Evolutionary conservation across 2,797 vertebrate genomes (phyloP).

Genomic region (Spinus pinus): DNA sequence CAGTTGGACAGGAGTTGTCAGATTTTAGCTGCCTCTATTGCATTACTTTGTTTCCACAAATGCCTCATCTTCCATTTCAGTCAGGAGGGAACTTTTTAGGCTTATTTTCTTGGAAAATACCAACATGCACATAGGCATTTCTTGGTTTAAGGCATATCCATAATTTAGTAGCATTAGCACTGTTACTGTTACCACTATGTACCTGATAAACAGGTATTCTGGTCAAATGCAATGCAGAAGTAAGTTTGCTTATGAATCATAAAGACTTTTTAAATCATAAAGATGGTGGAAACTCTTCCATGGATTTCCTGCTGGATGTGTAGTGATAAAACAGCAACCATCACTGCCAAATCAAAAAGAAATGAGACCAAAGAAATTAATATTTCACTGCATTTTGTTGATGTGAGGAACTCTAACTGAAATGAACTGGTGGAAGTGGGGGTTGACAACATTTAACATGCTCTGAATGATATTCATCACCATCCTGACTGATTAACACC

Average conservation of each 20-base stretch:
- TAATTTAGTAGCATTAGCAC: neutral
- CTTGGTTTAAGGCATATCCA: neutral
- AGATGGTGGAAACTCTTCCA: neutral
- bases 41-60: neutral
- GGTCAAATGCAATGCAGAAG: rapidly evolving
- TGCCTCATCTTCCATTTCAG: neutral
- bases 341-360: neutral
- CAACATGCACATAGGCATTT: neutral
- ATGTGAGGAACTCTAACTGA: neutral
- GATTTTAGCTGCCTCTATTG: neutral
- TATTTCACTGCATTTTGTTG: neutral
- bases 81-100: neutral
- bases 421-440: neutral
- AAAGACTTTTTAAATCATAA: neutral
- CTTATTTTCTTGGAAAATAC: neutral
- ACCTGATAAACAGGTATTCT: neutral
- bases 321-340: neutral
- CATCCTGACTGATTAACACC: neutral
- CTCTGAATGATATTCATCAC: neutral
- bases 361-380: neutral
- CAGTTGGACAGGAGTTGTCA: neutral
- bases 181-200: neutral
- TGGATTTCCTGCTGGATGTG: neutral
- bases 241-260: neutral
- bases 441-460: neutral